Evolutionary conservation across 2,797 vertebrate genomes (phyloP).

Genomic region (Garrulus glandarius): DNA sequence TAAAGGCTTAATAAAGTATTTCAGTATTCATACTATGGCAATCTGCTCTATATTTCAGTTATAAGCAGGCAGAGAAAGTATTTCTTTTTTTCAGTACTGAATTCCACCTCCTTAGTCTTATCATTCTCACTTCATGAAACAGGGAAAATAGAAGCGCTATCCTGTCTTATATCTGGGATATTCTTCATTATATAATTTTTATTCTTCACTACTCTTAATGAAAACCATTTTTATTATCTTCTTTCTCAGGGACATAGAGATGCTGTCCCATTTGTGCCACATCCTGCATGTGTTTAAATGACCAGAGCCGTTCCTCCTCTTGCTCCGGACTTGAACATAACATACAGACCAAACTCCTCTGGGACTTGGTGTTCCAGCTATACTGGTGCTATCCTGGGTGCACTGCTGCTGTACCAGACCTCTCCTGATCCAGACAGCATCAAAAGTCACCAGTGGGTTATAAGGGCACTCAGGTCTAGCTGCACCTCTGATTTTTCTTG

Average conservation of each 20-base stretch:
- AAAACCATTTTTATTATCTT: not conserved
- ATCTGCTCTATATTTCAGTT: not conserved
- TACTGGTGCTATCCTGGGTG: not conserved
- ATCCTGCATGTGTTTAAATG: not conserved
- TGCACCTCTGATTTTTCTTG: not conserved
- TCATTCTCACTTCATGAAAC: not conserved
- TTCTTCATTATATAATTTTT: not conserved
- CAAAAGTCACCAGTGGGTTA: not conserved
- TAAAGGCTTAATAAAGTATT: not conserved
- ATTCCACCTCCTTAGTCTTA: not conserved
- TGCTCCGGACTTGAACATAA: not conserved
- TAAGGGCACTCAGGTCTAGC: not conserved
- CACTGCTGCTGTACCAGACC: not conserved
- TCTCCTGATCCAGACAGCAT: not conserved
- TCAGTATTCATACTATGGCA: not conserved
- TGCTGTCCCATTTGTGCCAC: not conserved
- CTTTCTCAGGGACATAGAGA: not conserved
- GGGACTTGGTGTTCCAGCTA: not conserved
- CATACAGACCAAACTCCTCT: fast-evolving
- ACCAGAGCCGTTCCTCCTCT: not conserved
- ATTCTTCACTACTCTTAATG: not conserved
- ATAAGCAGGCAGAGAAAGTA: not conserved
- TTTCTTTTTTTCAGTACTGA: not conserved
- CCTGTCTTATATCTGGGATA: not conserved
- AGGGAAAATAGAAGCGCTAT: not conserved